Percentiles rank a stretch among this genome's conserved stretches.
Conservation (phyloP, 2,888 invertebrate genomes). For the Dicranocentrus wangi region DNA sequence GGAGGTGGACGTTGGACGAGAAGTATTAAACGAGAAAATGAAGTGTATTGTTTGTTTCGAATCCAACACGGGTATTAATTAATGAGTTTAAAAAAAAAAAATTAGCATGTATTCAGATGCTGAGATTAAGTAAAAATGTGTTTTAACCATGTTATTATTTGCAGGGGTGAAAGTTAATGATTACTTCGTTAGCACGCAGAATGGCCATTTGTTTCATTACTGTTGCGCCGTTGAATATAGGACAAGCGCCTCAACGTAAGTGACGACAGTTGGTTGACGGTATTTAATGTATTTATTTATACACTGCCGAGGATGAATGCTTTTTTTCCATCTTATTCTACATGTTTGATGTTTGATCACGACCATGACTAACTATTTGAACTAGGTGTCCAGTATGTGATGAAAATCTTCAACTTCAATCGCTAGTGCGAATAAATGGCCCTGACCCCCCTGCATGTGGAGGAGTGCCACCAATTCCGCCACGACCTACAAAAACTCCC, state of each 20-base stretch:
- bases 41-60: conserved; percentile 45
- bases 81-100: not conserved
- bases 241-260: no score
- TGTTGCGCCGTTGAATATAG: no score
- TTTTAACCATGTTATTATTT: no score
- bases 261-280: not conserved
- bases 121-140: no score
- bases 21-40: no score
- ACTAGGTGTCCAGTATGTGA: conserved; percentile 65
- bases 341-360: not conserved
- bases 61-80: conserved; percentile 33
- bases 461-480: conserved; percentile 11
- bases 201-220: conserved; percentile 66
- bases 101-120: no score
- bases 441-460: not conserved
- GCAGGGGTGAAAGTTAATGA: conserved; percentile 55
- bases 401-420: conserved; percentile 22
- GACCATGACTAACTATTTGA: no score
- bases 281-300: not conserved
- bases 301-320: not conserved
- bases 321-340: not conserved
- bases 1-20: no score
- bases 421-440: not conserved
- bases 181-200: conserved; percentile 65
- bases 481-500: not conserved